Evolutionary conservation across 2,888 invertebrate genomes (phyloP), one percentile per base, ranked within the genome.

Genomic region (Crocallis elinguaria): DNA sequence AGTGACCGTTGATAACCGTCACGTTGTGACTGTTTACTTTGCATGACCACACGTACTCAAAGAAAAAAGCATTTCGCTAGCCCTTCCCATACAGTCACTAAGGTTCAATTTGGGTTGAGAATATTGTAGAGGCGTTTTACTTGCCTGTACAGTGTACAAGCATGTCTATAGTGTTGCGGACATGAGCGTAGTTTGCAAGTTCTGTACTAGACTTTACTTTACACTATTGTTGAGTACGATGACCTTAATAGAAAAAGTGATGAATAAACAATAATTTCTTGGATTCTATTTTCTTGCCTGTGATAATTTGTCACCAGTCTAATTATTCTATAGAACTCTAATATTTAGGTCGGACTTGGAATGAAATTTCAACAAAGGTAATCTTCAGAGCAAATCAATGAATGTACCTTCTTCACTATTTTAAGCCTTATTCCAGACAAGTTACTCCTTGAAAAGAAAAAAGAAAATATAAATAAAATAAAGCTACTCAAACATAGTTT

Each of bases 1-100:
- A 90, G 88, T 85, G 83, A 77, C 79, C 67, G 79, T 75, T 86
- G 89, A 90, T 89, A 89, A 80, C 81, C 71, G 79, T 79, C 86
- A 84, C 83, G 84, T 81, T 69, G 70, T 55, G 60, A 60, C 64
- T 62, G 58, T 50, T 60, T 58, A 57, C 66, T 46, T 75, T 71
- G 75, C 80, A 77, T 75, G 77, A 68, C 74, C 68, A 61, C 66
- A 71, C 65, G 65, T 65, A 59, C 61, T 52, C 41, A 53, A 59
- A 44, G 60, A 58, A 48, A 56, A 44, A 41, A 37, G 23, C 16
- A 16, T 36, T 45, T 46, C 21, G 16, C 49, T 42, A 41, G 29
- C 7, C 35, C 27, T 39, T 53, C 38, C n/a, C n/a, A 21, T 29
- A 38, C 19, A 30, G 35, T 21, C 19, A 51, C 13, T 53, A 45